Conservation (phyloP, 1,140 invertebrate species). For the Brachionus paranguensis region DNA sequence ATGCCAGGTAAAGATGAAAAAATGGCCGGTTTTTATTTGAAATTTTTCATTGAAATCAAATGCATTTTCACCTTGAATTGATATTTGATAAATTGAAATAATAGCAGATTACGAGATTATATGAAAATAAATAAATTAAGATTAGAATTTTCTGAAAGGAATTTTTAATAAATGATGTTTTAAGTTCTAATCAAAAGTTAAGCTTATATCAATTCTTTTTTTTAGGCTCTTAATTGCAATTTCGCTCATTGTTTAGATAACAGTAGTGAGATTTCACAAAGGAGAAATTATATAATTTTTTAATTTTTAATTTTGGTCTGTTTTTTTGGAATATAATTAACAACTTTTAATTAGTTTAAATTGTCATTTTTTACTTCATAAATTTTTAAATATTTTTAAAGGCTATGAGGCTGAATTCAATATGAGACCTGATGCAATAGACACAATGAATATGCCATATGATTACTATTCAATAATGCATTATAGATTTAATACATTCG, state of each 20-base stretch:
- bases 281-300: too few relatives aligned
- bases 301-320: too few relatives aligned
- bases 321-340: too few relatives aligned
- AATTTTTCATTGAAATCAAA: not conserved
- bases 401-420: conserved; percentile 1
- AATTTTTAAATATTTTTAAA: not conserved
- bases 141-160: not conserved
- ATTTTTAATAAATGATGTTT: not conserved
- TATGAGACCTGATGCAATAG: conserved; percentile 4
- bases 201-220: not conserved
- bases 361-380: not conserved
- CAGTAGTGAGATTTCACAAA: too few relatives aligned
- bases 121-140: not conserved
- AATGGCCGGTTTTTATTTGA: not conserved
- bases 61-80: not conserved
- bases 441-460: conserved; percentile 23
- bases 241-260: not conserved
- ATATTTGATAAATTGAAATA: too few relatives aligned
- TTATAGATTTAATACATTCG: conserved; percentile 25
- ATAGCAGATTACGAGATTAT: too few relatives aligned
- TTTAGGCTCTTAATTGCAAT: not conserved
- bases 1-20: conserved; percentile 42
- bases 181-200: not conserved
- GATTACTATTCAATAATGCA: conserved; percentile 40
- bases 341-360: not conserved